Evolutionary conservation across 2,113 vertebrate species (phyloP).

Genomic region (Solenodon paradoxus): DNA sequence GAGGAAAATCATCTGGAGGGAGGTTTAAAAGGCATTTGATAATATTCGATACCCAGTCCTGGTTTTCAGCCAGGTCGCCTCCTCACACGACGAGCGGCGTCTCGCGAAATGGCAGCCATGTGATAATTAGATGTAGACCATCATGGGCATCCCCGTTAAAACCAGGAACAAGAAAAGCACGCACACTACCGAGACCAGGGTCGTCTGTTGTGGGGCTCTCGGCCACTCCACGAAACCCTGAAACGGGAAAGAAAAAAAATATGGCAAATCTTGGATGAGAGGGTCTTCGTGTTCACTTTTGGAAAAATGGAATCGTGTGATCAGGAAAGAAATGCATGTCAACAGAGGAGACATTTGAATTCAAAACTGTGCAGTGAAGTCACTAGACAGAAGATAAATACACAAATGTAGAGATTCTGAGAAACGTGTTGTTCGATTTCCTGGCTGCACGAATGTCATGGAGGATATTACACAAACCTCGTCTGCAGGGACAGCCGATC

Average conservation of each 20-base stretch:
- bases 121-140: background rate
- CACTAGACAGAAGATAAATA: background rate
- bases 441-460: too few species aligned
- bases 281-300: too few species aligned
- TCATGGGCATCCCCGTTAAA: constrained; percentile 65
- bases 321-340: background rate
- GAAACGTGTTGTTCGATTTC: too few species aligned
- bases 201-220: constrained; percentile 51
- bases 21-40: constrained; percentile 43
- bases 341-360: background rate
- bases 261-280: background rate
- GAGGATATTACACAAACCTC: too few species aligned
- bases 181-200: constrained; percentile 55
- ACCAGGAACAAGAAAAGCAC: constrained; percentile 70
- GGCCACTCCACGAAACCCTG: constrained; percentile 65
- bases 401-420: too few species aligned
- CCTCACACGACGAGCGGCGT: too few species aligned
- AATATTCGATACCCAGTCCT: background rate
- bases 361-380: background rate
- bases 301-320: background rate
- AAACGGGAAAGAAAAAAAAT: background rate
- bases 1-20: background rate
- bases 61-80: background rate
- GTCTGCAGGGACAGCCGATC: too few species aligned
- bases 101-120: too few species aligned